A percentile compares a stretch with the other conserved stretches of the same genome.
phyloP scores from a whole-genome alignment of 2,797 vertebrate genomes.

The Mus minutoides region DNA sequence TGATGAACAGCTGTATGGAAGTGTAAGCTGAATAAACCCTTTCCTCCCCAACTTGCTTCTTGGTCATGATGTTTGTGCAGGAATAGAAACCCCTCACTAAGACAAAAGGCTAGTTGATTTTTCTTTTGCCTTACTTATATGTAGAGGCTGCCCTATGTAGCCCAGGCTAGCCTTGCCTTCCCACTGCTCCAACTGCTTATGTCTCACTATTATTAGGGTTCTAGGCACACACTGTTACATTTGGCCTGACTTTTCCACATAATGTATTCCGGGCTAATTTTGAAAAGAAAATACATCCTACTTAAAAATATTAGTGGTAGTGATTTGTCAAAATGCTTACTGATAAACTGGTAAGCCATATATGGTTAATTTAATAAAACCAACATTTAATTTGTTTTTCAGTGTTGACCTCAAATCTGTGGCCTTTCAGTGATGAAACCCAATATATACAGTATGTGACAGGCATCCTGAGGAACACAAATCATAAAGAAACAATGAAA shows the following conservation, averaged over 20 bases:
- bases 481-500: not conserved
- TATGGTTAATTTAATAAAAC: slow-evolving; percentile 5
- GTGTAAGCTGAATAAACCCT: too few species aligned
- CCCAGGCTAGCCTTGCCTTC: not conserved
- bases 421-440: not conserved
- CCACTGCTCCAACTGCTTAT: not conserved
- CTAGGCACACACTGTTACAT: not conserved
- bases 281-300: not conserved
- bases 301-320: not conserved
- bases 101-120: not conserved
- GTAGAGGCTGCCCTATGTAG: not conserved
- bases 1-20: too few species aligned
- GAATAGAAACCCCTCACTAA: too few species aligned
- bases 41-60: too few species aligned
- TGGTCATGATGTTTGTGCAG: too few species aligned
- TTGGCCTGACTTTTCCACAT: not conserved
- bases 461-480: not conserved
- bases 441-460: not conserved
- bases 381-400: not conserved
- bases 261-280: not conserved
- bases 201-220: not conserved
- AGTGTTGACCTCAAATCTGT: not conserved
- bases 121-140: not conserved
- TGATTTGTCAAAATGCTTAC: not conserved
- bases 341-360: slow-evolving; percentile 1